A percentile compares a stretch with the other conserved stretches of the same genome.
Evolutionary conservation across 2,113 vertebrate genomes (phyloP).

Genomic region (Girardinichthys multiradiatus): DNA sequence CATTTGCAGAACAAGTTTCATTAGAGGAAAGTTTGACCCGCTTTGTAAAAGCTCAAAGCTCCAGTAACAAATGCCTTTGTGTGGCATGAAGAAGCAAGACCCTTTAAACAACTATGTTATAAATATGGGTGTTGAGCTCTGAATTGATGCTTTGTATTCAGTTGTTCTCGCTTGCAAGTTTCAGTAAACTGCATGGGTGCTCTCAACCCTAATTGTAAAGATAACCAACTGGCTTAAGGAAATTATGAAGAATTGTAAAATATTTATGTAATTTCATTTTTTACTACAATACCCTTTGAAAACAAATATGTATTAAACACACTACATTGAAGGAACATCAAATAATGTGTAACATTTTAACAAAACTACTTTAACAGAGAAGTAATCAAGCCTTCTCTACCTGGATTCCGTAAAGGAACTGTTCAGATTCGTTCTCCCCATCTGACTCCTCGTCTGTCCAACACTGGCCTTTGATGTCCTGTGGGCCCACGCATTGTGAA

Average conservation of each 20-base stretch:
- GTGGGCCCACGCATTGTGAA: constrained; percentile 62
- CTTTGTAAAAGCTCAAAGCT: no score
- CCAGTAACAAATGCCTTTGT: no score
- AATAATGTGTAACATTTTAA: not conserved
- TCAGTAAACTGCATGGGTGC: no score
- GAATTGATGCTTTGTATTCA: no score
- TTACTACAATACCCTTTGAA: not conserved
- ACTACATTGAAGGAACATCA: not conserved
- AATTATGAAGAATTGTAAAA: no score
- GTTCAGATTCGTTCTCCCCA: constrained; percentile 96
- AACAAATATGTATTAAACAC: not conserved
- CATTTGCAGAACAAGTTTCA: no score
- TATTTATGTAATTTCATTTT: not conserved
- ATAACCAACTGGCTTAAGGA: not conserved
- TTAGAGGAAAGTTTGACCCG: no score
- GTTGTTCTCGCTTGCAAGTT: no score
- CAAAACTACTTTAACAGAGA: constrained; percentile 7
- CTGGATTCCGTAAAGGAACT: constrained; percentile 98
- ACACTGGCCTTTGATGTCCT: constrained; percentile 98
- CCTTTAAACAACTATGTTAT: no score
- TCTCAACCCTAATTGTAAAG: not conserved
- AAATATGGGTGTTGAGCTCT: no score
- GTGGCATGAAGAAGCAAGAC: no score
- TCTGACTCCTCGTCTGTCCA: constrained; percentile 99
- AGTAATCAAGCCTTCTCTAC: constrained; percentile 68